Evolutionary conservation across 2,888 invertebrate species (phyloP), one percentile per base, ranked within the genome.

Genomic region (Tetramorium bicarinatum): DNA sequence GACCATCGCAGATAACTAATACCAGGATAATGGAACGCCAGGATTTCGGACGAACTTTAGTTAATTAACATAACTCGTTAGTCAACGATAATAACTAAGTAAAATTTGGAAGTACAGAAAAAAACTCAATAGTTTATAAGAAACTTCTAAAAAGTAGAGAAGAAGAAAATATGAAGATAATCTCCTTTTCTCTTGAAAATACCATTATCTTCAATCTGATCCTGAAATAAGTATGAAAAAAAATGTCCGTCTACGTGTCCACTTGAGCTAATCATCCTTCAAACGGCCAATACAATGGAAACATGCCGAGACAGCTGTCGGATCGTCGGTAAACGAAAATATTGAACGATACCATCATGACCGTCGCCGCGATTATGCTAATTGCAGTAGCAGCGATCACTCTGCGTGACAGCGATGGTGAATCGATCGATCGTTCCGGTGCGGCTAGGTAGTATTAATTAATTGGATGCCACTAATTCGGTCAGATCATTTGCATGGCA

Each of bases 381-480:
- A 89, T 89, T 87, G 85, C 87, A 72, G 84, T 83, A 87, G 83
- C 79, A 86, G 90, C 87, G 71, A 89, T 89, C 89, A 86, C 84
- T 88, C 87, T 54, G 47, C 77, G 84, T 80, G 90, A 90, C 85
- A 86, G 84, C 13, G 71, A 59, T 21, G 62, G n/a, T 52, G 54
- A 81, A 86, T 87, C 87, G 85, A 88, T 88, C 83, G 85, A 62
- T 83, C 83, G 88, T 84, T 88, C 77, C 54, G 87, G 84, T 77
- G 56, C 44, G 81, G 64, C 64, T 44, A 66, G 77, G 82, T 81
- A 59, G 79, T 64, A 79, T 84, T 90, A 90, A 89, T 89, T 89
- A 88, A 90, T 88, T 90, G 90, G 83, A 64, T 84, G 84, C 84
- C 83, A 83, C 87, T 89, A 89, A 90, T 88, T 89, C 85, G 85